Conservation (phyloP, 2,113 vertebrate species). For the Dendropsophus ebraccatus region DNA sequence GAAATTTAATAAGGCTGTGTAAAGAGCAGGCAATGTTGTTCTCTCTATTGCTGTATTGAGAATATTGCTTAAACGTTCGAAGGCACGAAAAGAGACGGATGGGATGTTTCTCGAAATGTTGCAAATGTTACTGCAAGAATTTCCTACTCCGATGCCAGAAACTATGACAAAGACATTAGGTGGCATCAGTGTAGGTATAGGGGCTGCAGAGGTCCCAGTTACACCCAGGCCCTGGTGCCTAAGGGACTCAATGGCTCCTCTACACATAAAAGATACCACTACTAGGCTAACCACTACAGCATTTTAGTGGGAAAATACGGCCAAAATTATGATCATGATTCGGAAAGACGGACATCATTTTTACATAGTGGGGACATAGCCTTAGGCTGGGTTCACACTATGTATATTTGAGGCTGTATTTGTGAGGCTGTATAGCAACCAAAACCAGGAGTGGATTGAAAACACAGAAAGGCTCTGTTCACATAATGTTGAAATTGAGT, state of each 20-base stretch:
- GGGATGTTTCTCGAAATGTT: background rate
- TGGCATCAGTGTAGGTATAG: background rate
- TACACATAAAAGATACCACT: background rate
- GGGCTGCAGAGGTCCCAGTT: background rate
- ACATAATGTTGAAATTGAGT: no score
- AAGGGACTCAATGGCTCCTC: no score
- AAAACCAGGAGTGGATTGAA: no score
- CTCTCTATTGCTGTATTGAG: background rate
- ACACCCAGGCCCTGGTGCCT: background rate
- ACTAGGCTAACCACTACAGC: no score
- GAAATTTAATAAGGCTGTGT: conserved; percentile 22
- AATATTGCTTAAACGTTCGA: background rate
- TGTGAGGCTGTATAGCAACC: no score
- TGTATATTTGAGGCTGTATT: no score
- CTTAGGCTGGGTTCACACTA: no score
- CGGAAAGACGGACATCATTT: no score
- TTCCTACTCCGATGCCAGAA: background rate
- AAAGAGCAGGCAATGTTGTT: background rate
- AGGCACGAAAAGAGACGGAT: background rate
- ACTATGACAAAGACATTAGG: background rate
- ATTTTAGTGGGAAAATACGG: no score
- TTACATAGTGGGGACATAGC: no score
- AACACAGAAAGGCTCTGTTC: no score
- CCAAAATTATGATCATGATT: no score
- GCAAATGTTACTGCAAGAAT: background rate